phyloP scores from a whole-genome alignment of 2,888 invertebrate species.

The Calameuta idolon region DNA sequence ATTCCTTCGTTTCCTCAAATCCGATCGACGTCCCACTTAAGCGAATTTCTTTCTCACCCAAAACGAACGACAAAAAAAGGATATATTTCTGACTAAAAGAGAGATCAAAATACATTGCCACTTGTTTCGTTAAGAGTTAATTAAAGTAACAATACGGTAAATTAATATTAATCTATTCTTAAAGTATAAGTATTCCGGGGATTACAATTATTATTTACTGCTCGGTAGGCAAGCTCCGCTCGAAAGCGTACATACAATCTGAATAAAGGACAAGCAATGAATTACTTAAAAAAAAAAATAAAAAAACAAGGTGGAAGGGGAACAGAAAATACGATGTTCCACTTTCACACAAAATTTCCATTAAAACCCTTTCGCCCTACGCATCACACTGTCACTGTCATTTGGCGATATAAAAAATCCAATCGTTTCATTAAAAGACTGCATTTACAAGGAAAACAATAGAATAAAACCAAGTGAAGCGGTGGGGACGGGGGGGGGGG shows the following conservation, averaged over 20 bases:
- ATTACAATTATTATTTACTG: slow-evolving; percentile 45
- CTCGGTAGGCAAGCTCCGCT: slow-evolving; percentile 58
- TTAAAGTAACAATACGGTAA: slow-evolving; percentile 64
- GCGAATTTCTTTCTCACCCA: slow-evolving; percentile 55
- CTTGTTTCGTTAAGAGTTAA: slow-evolving; percentile 67
- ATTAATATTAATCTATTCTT: slow-evolving; percentile 50
- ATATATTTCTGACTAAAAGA: slow-evolving; percentile 79
- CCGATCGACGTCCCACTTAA: slow-evolving; percentile 32
- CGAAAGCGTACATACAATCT: slow-evolving; percentile 52
- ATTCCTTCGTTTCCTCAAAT: slow-evolving; percentile 11
- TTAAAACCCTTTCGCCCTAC: not conserved
- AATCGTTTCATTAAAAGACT: not conserved
- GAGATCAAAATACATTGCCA: slow-evolving; percentile 80
- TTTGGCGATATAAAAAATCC: not conserved
- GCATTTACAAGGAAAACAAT: slow-evolving; percentile 2
- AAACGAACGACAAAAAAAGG: slow-evolving; percentile 53
- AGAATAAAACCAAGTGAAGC: slow-evolving; percentile 11
- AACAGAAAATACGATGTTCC: slow-evolving; percentile 10
- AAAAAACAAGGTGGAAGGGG: slow-evolving; percentile 21
- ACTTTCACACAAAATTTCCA: not conserved
- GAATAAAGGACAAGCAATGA: slow-evolving; percentile 43
- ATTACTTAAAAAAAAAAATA: slow-evolving; percentile 26
- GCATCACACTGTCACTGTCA: not conserved
- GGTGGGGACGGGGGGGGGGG: slow-evolving; percentile 14
- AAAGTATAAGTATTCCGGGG: slow-evolving; percentile 27